A percentile compares a stretch with the other conserved stretches of the same genome.
Evolutionary conservation across 2,888 invertebrate genomes (phyloP).

Genomic region (Ryuthela nishihirai): DNA sequence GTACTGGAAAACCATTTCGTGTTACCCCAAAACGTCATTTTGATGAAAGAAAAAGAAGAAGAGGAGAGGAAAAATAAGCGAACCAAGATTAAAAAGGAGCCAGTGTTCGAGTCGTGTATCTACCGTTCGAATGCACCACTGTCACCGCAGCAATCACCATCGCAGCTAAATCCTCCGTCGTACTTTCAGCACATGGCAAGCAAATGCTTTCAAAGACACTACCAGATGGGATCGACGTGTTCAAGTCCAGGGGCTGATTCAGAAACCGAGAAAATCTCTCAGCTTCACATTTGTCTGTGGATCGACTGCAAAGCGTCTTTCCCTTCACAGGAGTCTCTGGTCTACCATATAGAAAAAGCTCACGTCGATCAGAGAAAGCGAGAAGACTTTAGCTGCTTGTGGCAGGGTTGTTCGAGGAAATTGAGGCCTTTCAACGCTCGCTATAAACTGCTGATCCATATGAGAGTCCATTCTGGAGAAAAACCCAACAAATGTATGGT

Average conservation of each 20-base stretch:
- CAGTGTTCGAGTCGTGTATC: too few species aligned
- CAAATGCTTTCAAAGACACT: neutral
- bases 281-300: slow-evolving; percentile 19
- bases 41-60: too few species aligned
- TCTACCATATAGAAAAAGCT: slow-evolving; percentile 74
- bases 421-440: slow-evolving; percentile 93
- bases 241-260: neutral
- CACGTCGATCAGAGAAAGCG: slow-evolving; percentile 59
- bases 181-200: slow-evolving; percentile 11
- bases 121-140: too few species aligned
- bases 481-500: slow-evolving; percentile 97
- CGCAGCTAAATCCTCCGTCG: slow-evolving; percentile 15
- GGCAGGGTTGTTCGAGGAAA: slow-evolving; percentile 83
- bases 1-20: too few species aligned
- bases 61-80: too few species aligned
- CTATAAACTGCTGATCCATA: slow-evolving; percentile 94
- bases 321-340: slow-evolving; percentile 41
- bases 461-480: slow-evolving; percentile 96
- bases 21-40: too few species aligned
- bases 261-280: neutral
- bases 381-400: slow-evolving; percentile 87
- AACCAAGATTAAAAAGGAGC: too few species aligned
- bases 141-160: too few species aligned
- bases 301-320: slow-evolving; percentile 27
- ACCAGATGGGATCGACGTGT: neutral